Evolutionary conservation across 2,113 vertebrate genomes (phyloP), one percentile per base, ranked within the genome.

Genomic region (Monopterus albus): DNA sequence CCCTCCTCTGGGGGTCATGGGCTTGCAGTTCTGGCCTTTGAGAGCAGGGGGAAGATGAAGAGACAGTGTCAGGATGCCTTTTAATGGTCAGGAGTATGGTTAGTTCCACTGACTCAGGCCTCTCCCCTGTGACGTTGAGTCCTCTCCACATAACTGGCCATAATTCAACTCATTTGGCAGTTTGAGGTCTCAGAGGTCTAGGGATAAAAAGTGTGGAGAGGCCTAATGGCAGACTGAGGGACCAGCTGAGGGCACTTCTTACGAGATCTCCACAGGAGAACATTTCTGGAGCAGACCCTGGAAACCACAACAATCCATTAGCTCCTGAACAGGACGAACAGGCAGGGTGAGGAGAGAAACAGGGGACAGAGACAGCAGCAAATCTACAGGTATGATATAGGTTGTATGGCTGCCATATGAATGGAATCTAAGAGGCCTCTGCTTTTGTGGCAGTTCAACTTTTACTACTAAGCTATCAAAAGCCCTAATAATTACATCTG

Each of bases 81-180:
- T 92, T 94, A 94, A 94, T 93, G 91, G 92, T 95, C 88, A 89
- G 91, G 84, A 93, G 81, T 91, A 84, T 92, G 89, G 87, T 91
- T 92, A 90, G 91, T 84, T 93, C 80, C 84, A 91, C 83, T 82
- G 87, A 89, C 90, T 94, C 86, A 84, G 91, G 75, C 82, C 88
- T 88, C 67, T 92, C 86, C 90, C 89, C 87, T 1, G 80, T 89
- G 90, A 92, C 81, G 70, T 84, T 57, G 72, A 79, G 87, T 91
- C 85, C 85, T 91, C 92, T 92, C 90, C 89, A 91, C 85, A 87
- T 92, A 92, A 92, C 91, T 91, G 89, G 90, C 83, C 89, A 93
- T 90, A 93, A 93, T 93, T 94, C 92, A 94, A 88, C 88, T 91
- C 86, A 89, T 88, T 91, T 93, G 92, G 90, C 92, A 93, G 89